phyloP scores from a whole-genome alignment of 2,888 invertebrate genomes.

The Apeira syringaria region DNA sequence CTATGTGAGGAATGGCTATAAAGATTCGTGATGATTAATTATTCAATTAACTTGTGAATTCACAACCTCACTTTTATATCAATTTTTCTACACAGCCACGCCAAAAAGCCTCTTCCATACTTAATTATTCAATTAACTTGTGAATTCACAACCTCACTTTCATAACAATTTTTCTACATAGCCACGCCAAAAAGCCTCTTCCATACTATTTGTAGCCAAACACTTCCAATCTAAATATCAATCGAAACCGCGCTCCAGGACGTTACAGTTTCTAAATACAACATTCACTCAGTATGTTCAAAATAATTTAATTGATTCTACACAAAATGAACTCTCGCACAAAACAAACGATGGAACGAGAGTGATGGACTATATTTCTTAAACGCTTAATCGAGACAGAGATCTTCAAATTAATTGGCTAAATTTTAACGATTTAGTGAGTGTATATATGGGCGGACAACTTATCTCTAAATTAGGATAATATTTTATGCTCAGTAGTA shows the following conservation, averaged over 20 bases:
- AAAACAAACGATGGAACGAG: conserved; percentile 40
- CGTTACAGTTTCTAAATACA: conserved; percentile 26
- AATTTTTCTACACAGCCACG: conserved; percentile 2
- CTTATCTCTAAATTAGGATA: conserved; percentile 21
- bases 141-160: conserved; percentile 4
- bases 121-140: not conserved
- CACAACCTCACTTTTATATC: conserved; percentile 5
- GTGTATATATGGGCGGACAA: conserved; percentile 38
- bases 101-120: conserved; percentile 6
- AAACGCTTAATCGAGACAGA: conserved; percentile 47
- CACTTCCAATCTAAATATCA: conserved; percentile 19
- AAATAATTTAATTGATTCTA: conserved; percentile 18
- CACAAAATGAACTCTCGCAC: conserved; percentile 34
- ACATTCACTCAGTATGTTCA: conserved; percentile 24
- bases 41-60: too few relatives aligned
- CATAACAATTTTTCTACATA: not conserved
- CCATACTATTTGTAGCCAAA: conserved; percentile 10
- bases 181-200: conserved; percentile 1
- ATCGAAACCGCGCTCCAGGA: conserved; percentile 16
- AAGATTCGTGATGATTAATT: too few relatives aligned
- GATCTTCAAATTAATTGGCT: conserved; percentile 68
- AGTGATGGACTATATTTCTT: conserved; percentile 49
- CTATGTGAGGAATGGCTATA: conserved; percentile 2
- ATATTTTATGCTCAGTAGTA: conserved; percentile 26
- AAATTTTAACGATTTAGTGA: conserved; percentile 45